Evolutionary conservation across 2,797 vertebrate species (phyloP), one percentile per base, ranked within the genome.

Genomic region (Micromesistius poutassou): DNA sequence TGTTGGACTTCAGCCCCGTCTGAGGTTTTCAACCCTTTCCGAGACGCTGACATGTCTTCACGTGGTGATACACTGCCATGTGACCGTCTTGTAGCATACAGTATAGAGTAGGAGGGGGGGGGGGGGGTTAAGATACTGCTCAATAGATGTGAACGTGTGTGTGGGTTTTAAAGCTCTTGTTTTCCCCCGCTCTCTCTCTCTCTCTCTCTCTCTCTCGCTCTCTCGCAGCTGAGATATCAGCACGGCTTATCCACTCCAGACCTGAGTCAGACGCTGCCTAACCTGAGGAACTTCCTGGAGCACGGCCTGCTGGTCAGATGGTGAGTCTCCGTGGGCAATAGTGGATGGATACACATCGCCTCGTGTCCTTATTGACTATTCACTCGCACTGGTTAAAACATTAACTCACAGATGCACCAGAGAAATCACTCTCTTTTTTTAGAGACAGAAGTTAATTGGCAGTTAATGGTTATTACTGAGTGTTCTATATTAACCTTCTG

Each of bases 241-340:
- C 97, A 98, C 74, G 95, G 97, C 68, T 89, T 99, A 86, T 96
- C 96, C 87, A 99, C 98, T 80, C 96, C 98, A 55, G 97, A 99
- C 86, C 93, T 99, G 88, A 95, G 97, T 82, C 97, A 98, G 90
- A 99, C 97, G n/a, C 94, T 99, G 81, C 97, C 97, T 74, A 99
- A 99, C 91, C 93, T 99, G 91, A 98, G 98, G 93, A 96, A 95
- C 92, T 99, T 99, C 87, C 92, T 99, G 92, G 98, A 99, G 77
- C 96, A 98, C 9, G 97, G 97, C 72, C 94, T 99, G 33, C 94
- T 98, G 94, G 96, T 99, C 85, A 93, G 96, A 92, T 99, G 97
- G 98, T 99, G 87, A 96, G 95, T 93, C 74, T 2, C 30, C 71
- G 33, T 0, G 35, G 36, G 30, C 36, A 30, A 30, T 62, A 14